Evolutionary conservation across 2,888 invertebrate genomes (phyloP).

Genomic region (Ethmia dodecea): DNA sequence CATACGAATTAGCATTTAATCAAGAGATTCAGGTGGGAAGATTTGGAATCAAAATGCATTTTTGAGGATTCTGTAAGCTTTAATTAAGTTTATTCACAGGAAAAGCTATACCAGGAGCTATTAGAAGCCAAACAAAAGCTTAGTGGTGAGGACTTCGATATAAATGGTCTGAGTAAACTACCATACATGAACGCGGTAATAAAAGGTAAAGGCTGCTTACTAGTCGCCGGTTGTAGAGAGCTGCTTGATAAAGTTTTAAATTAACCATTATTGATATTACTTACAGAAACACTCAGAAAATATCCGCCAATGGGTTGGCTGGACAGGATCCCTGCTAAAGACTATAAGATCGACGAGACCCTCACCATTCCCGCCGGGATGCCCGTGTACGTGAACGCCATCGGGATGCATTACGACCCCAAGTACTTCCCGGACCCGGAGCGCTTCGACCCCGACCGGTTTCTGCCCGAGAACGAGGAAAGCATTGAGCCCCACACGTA

Average conservation of each 20-base stretch:
- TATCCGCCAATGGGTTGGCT: conserved; percentile 46
- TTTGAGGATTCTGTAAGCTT: too few species aligned
- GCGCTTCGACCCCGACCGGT: conserved; percentile 73
- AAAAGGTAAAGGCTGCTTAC: too few species aligned
- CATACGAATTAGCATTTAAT: conserved; percentile 38
- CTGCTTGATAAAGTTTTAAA: too few species aligned
- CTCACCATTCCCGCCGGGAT: conserved; percentile 38
- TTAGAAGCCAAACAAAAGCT: conserved; percentile 26
- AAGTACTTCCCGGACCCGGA: conserved; percentile 67
- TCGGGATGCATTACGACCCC: conserved; percentile 51
- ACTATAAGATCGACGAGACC: conserved; percentile 37
- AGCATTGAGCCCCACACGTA: conserved; percentile 30
- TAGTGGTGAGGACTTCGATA: conserved; percentile 24
- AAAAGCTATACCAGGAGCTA: conserved; percentile 35
- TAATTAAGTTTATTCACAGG: too few species aligned
- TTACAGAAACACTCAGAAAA: conserved; percentile 42
- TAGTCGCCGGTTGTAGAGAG: too few species aligned
- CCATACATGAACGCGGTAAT: conserved; percentile 35
- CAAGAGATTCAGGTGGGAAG: conserved; percentile 39
- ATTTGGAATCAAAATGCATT: too few species aligned
- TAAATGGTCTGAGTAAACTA: conserved; percentile 22
- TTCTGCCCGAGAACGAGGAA: conserved; percentile 50
- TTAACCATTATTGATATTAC: too few species aligned
- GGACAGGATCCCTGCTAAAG: conserved; percentile 30
- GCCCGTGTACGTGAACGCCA: conserved; percentile 28